These are phyloP conservation scores for Prionailurus viverrinus DNA, from an alignment of 2,113 vertebrate genomes.

Conservation along the genomic window DNA sequence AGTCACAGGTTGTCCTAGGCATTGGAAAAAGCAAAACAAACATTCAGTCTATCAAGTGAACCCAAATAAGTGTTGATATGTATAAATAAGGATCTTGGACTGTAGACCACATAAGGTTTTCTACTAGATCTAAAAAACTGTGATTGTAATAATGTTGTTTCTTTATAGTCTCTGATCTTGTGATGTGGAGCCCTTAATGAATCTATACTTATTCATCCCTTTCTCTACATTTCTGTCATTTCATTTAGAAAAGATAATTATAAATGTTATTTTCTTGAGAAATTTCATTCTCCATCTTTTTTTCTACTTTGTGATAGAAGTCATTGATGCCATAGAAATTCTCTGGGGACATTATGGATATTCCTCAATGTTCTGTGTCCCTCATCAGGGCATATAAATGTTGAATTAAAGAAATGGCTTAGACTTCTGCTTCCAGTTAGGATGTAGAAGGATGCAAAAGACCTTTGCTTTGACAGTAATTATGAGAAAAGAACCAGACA, in stretches of 20 bases:
- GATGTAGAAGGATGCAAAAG: not conserved
- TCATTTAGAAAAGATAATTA: constrained; percentile 49
- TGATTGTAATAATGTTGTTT: not conserved
- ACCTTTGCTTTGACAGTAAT: not conserved
- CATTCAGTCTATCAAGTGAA: not conserved
- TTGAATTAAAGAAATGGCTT: not conserved
- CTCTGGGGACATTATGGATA: not conserved
- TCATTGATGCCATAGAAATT: not conserved
- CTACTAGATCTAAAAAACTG: not conserved
- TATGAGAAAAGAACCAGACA: not conserved
- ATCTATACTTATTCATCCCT: not conserved
- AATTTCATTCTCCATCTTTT: not conserved
- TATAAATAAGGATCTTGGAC: not conserved
- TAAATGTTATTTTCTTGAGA: not conserved
- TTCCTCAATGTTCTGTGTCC: not conserved
- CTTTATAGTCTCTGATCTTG: not conserved
- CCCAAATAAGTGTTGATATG: not conserved
- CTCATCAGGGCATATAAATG: not conserved
- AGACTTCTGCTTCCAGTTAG: constrained; percentile 9
- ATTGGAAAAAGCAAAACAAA: not conserved
- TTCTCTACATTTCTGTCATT: not conserved
- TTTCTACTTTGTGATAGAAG: constrained; percentile 23
- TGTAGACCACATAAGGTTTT: not conserved
- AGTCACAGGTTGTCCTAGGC: not conserved
- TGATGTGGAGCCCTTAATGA: not conserved